Conservation (phyloP, 1,140 invertebrate genomes). For the Chelonus insularis region DNA sequence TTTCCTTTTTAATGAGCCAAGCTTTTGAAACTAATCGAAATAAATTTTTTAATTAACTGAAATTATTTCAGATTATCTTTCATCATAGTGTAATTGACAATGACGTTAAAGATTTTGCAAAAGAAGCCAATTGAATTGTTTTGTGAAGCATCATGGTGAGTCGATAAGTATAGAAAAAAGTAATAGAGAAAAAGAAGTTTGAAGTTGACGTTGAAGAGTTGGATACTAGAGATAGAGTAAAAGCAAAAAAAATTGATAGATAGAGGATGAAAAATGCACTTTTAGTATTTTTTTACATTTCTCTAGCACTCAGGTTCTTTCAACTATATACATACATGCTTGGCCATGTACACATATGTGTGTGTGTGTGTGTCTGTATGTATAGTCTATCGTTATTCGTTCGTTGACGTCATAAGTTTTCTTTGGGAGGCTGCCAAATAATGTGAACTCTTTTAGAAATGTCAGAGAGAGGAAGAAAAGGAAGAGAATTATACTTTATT, state of each 20-base stretch:
- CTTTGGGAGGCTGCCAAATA: not conserved
- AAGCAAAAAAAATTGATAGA: not conserved
- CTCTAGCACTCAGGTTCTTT: not conserved
- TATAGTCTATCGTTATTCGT: conserved; percentile 6
- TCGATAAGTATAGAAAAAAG: not conserved
- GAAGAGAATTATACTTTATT: not conserved
- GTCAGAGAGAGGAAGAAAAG: not conserved
- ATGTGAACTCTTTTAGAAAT: conserved; percentile 14
- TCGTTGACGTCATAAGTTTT: conserved; percentile 17
- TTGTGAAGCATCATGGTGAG: not conserved
- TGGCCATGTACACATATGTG: too few species aligned
- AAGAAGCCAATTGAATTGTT: not conserved
- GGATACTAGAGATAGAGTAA: too few species aligned
- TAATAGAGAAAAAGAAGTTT: not conserved
- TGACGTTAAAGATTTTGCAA: not conserved
- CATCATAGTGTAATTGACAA: not conserved
- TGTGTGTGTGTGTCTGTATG: too few species aligned
- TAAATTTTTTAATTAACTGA: too few species aligned
- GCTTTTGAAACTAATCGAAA: too few species aligned
- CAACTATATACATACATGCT: too few species aligned
- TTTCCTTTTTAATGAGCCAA: too few species aligned
- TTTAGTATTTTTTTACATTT: not conserved
- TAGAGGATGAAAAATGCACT: not conserved
- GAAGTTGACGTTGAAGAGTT: not conserved
- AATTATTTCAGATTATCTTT: not conserved